Evolutionary conservation across 2,888 invertebrate genomes (phyloP), one percentile per base, ranked within the genome.

Genomic region (Ypsolopha sequella): DNA sequence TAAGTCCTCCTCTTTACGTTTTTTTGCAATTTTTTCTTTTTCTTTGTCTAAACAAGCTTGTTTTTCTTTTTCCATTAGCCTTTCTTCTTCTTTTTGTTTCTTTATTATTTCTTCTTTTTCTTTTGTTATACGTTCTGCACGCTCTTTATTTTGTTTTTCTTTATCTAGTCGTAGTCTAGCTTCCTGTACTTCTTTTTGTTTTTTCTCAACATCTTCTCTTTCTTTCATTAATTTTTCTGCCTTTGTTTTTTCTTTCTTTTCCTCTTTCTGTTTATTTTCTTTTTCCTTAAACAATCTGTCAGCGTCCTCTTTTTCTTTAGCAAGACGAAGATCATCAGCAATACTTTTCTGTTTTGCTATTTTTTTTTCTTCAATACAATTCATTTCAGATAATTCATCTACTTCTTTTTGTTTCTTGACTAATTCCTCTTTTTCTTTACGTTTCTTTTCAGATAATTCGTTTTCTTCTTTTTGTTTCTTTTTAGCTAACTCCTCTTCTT

Each of bases 361-460:
- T 44, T 55, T 54, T 35, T 55, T 41, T 52, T 41, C 54, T 57
- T 52, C 50, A 51, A 53, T 46, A n/a, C n/a, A n/a, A n/a, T n/a
- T n/a, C n/a, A n/a, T n/a, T n/a, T n/a, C n/a, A n/a, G n/a, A n/a
- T n/a, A n/a, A n/a, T n/a, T n/a, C n/a, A n/a, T n/a, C n/a, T n/a
- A n/a, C n/a, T n/a, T n/a, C 55, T 51, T 50, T 59, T n/a, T 62
- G 56, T 41, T 49, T 49, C 35, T 60, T 53, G 35, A 59, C 58
- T 11, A 60, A 55, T 10, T 41, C 60, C 49, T 54, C 60, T 54
- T 38, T 51, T 54, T 48, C 62, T 58, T 56, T 49, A 33, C 41
- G 56, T 55, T 48, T 58, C 48, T 34, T 52, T 52, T 36, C 50
- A 54, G 53, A 52, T 45, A 49, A 55, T 51, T 43, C 48, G 53